Conservation (phyloP, 1,140 invertebrate genomes). For the Andricus grossulariae region DNA sequence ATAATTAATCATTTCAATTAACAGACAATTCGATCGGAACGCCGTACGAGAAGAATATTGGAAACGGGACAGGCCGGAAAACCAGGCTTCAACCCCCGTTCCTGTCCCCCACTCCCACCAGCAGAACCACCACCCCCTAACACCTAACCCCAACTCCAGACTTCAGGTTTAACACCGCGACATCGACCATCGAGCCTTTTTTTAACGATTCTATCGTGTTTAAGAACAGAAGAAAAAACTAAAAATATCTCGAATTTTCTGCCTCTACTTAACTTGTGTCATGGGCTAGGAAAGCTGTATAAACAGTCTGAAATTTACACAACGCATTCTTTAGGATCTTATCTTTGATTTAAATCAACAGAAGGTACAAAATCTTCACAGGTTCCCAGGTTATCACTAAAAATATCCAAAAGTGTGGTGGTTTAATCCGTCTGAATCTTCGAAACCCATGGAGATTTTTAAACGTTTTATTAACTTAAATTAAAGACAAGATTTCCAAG, state of each 20-base stretch:
- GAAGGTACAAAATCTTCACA: background rate
- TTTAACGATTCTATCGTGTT: slow-evolving; percentile 42
- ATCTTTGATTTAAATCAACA: too few relatives aligned
- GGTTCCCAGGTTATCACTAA: background rate
- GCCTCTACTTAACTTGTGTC: too few relatives aligned
- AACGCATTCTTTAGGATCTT: too few relatives aligned
- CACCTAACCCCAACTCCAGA: slow-evolving; percentile 43
- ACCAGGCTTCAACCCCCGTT: slow-evolving; percentile 4
- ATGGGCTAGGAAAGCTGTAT: too few relatives aligned
- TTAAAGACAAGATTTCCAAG: too few relatives aligned
- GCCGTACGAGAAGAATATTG: slow-evolving; percentile 73
- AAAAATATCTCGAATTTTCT: slow-evolving; percentile 36
- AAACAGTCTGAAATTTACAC: too few relatives aligned
- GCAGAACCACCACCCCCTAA: background rate
- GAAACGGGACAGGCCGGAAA: slow-evolving; percentile 69
- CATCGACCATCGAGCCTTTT: background rate
- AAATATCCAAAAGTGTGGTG: too few relatives aligned
- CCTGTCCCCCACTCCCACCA: background rate
- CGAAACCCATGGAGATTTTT: too few relatives aligned
- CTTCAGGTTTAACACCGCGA: slow-evolving; percentile 35
- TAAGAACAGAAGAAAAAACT: slow-evolving; percentile 44
- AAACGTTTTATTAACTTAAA: too few relatives aligned
- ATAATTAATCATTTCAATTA: slow-evolving; percentile 76
- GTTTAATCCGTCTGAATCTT: too few relatives aligned
- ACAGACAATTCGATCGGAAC: slow-evolving; percentile 74